Conservation (phyloP, 2,113 vertebrate species). For the Myotis yumanensis region DNA sequence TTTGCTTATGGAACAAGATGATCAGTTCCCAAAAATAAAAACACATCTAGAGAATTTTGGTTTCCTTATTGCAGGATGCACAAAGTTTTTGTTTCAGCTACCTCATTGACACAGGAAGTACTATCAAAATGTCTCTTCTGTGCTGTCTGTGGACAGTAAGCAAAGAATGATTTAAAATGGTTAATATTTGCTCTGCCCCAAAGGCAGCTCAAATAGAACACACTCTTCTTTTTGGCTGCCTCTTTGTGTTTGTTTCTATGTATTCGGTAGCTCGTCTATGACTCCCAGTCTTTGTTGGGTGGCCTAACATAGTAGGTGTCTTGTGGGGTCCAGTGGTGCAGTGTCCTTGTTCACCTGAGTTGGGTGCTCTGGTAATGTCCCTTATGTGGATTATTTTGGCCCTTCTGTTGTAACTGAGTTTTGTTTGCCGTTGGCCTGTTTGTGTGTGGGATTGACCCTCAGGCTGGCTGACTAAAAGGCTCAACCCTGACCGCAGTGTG, state of each 20-base stretch:
- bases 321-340: background rate
- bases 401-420: background rate
- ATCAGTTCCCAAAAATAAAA: background rate
- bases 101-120: background rate
- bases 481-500: too few species aligned
- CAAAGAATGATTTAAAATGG: background rate
- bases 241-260: too few species aligned
- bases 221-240: too few species aligned
- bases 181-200: background rate
- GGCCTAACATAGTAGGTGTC: background rate
- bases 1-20: background rate
- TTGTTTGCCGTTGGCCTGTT: too few species aligned
- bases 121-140: background rate
- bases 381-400: background rate
- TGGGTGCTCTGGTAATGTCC: too few species aligned
- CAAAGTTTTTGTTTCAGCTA: slow-evolving; percentile 26
- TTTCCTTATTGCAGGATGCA: background rate
- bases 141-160: background rate
- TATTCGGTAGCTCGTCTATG: too few species aligned
- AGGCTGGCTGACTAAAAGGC: too few species aligned
- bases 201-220: background rate
- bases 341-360: background rate
- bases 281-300: background rate
- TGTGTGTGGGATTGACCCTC: too few species aligned
- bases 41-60: background rate